Percentiles rank a stretch among this genome's conserved stretches.
Evolutionary conservation across 2,888 invertebrate genomes (phyloP).

Genomic region (Fragum whitleyi): DNA sequence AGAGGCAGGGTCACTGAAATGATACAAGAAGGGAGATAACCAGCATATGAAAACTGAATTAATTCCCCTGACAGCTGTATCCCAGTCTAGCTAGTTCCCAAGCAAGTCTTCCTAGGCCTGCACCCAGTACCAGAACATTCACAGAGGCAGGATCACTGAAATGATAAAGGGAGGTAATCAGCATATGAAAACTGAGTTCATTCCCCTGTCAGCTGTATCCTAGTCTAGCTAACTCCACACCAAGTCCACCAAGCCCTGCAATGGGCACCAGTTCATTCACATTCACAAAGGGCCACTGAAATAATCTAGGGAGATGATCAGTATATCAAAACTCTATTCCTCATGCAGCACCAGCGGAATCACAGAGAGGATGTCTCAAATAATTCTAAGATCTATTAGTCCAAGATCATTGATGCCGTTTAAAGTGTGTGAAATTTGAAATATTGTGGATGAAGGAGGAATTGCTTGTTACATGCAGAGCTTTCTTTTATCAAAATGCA

Average conservation of each 20-base stretch:
- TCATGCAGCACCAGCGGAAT: too few species aligned
- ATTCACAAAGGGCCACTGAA: too few species aligned
- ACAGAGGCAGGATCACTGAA: constrained; percentile 72
- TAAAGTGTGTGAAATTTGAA: too few species aligned
- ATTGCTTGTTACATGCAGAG: too few species aligned
- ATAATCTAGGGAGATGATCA: too few species aligned
- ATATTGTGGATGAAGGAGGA: too few species aligned
- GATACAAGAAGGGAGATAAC: constrained; percentile 90
- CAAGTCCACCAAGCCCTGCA: constrained; percentile 97
- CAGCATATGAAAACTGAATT: constrained; percentile 98
- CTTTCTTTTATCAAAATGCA: too few species aligned
- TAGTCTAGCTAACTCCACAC: constrained; percentile 95
- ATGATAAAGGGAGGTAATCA: constrained; percentile 92
- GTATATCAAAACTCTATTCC: too few species aligned
- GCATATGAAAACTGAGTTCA: constrained; percentile 98
- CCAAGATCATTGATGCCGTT: too few species aligned
- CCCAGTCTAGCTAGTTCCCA: constrained; percentile 96
- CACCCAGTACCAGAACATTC: constrained; percentile 93
- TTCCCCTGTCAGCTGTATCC: constrained; percentile 98
- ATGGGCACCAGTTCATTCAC: constrained; percentile 92
- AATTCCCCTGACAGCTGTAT: constrained; percentile 97
- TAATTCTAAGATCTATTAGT: too few species aligned
- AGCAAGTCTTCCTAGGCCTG: constrained; percentile 97
- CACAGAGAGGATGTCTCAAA: too few species aligned
- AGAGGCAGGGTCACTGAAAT: constrained; percentile 69